Evolutionary conservation across 1,140 invertebrate genomes (phyloP).

Genomic region (Babylonia areolata): DNA sequence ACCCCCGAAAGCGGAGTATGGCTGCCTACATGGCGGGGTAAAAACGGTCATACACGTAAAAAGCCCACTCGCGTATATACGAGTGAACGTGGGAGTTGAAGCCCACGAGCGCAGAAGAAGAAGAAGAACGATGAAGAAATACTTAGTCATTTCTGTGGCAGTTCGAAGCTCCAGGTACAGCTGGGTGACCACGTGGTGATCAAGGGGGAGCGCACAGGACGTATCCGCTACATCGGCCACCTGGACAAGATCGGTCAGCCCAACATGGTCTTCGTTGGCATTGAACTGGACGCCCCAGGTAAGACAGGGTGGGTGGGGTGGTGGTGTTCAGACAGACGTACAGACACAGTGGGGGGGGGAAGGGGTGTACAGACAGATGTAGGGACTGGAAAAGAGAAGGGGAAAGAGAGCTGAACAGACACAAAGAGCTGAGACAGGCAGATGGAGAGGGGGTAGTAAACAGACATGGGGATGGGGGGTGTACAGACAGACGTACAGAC

Average conservation of each 20-base stretch:
- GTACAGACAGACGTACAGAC: background rate
- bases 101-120: no score
- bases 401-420: background rate
- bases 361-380: background rate
- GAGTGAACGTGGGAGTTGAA: no score
- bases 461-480: background rate
- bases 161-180: slow-evolving; percentile 65
- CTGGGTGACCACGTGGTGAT: slow-evolving; percentile 67
- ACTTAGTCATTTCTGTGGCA: slow-evolving; percentile 40
- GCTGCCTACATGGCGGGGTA: no score
- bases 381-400: background rate
- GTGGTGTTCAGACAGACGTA: background rate
- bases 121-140: no score
- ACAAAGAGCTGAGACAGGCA: background rate
- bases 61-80: no score
- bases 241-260: slow-evolving; percentile 66
- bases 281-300: slow-evolving; percentile 70
- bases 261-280: slow-evolving; percentile 67
- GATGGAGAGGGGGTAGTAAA: background rate
- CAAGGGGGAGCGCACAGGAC: slow-evolving; percentile 66
- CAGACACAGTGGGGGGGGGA: background rate
- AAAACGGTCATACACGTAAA: no score
- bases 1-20: no score
- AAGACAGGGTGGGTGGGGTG: background rate
- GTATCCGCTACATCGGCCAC: slow-evolving; percentile 72